phyloP scores from a whole-genome alignment of 1,140 invertebrate species.

The Trachymyrmex septentrionalis region DNA sequence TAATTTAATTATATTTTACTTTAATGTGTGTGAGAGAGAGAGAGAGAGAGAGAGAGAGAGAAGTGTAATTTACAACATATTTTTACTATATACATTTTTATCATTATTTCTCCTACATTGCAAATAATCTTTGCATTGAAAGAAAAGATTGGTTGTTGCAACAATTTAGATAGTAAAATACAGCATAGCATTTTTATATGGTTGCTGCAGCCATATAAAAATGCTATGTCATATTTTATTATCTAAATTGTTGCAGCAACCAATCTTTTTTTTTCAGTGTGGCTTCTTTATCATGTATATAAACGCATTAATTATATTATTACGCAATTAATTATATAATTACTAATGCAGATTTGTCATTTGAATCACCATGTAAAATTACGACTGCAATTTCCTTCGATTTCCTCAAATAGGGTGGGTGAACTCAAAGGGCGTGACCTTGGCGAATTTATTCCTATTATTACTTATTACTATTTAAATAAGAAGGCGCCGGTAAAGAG shows the following conservation, averaged over 20 bases:
- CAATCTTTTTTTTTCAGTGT: too few relatives aligned
- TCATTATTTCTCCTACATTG: background rate
- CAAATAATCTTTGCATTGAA: background rate
- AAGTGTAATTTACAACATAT: background rate
- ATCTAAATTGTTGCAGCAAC: too few relatives aligned
- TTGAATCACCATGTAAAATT: background rate
- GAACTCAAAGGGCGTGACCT: constrained; percentile 13
- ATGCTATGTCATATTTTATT: too few relatives aligned
- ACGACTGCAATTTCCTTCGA: constrained; percentile 6
- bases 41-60: too few relatives aligned
- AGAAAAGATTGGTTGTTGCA: too few relatives aligned
- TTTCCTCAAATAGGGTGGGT: background rate
- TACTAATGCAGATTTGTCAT: background rate
- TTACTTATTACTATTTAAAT: too few relatives aligned
- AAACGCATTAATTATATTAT: background rate
- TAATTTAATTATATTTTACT: background rate
- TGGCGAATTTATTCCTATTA: constrained; percentile 37
- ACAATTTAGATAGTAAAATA: too few relatives aligned
- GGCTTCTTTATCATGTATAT: background rate
- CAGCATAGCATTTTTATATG: too few relatives aligned
- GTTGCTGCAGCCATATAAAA: too few relatives aligned
- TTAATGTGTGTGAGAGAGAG: too few relatives aligned
- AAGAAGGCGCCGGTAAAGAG: background rate
- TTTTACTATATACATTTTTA: background rate
- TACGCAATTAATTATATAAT: background rate